Base-by-base conservation (phyloP, 2,797 vertebrate species). In the Lutjanus argentimaculatus region DNA sequence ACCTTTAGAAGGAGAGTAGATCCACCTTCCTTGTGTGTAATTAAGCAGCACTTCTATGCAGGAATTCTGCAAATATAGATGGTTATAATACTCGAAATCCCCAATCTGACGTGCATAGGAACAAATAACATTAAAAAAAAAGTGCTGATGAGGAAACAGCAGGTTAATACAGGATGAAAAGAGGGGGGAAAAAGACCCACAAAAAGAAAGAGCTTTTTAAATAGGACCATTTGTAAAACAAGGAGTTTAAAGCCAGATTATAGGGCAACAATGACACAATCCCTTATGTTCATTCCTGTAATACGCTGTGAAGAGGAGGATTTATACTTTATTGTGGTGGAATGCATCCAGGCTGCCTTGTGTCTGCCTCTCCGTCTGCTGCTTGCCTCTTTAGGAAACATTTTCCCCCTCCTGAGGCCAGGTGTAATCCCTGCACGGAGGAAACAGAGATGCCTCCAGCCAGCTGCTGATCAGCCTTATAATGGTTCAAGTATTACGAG, bases 221-320 rank as follows among this genome's bases (percentile, higher is more conserved):
- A 92, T 89, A 94, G 91, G 83, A 77, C 91, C 91, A 93, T 96
- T 95, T 97, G 96, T 96, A 95, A 95, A 95, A 96, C 96, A 97
- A 96, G 96, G 94, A 96, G 93, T 97, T 97, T 96, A 97, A 96
- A 96, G 81, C 92, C 96, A 96, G 96, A 97, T 97, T 97, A 97
- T 73, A 82, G 95, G 88, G 82, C 92, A 95, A 95, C 95, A 95
- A 95, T 95, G 93, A 94, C 95, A 93, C 94, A 95, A 95, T 95
- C 94, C 93, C 92, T 93, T 93, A 93, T 94, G 94, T 94, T 96
- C 92, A 91, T 94, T 93, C 92, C 94, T 88, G 86, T 96, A 96
- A 96, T 94, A 93, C 92, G 84, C 93, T 90, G 93, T 91, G 93
- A 95, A 94, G 91, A 93, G 94, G 91, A 84, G 94, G 94, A 95